Evolutionary conservation across 2,113 vertebrate species (phyloP).

Genomic region (Callionymus lyra): DNA sequence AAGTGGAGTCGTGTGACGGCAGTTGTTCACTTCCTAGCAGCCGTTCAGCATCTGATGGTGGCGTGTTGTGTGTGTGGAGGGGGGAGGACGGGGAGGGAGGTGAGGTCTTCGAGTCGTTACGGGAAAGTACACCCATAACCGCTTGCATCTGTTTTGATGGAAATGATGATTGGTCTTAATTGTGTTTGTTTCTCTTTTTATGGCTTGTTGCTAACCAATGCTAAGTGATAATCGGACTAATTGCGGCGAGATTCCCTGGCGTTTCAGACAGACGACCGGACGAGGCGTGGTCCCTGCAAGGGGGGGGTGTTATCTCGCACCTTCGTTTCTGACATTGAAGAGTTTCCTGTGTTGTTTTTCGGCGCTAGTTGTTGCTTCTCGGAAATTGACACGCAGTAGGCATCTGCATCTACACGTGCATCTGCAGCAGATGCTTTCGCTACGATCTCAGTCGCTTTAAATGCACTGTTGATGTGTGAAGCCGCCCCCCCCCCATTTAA

Average conservation of each 20-base stretch:
- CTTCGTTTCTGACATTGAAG: neutral
- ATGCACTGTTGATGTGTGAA: no score
- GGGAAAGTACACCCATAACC: constrained; percentile 6
- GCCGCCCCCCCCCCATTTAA: no score
- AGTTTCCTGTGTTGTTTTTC: neutral
- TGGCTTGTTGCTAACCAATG: constrained; percentile 18
- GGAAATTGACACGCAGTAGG: no score
- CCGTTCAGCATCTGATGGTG: no score
- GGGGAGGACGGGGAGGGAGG: neutral
- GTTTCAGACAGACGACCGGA: no score
- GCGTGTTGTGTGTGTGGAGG: constrained; percentile 1
- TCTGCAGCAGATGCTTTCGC: no score
- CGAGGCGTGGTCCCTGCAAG: constrained; percentile 3
- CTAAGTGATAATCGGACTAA: constrained; percentile 40
- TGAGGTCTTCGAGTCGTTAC: neutral
- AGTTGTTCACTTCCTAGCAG: constrained; percentile 5
- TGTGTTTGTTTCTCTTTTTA: constrained; percentile 15
- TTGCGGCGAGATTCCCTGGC: constrained; percentile 10
- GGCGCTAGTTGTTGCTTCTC: neutral
- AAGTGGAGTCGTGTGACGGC: no score
- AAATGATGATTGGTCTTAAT: constrained; percentile 6
- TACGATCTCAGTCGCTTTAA: no score
- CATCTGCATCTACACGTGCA: no score
- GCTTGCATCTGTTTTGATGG: constrained; percentile 9
- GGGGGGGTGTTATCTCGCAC: constrained; percentile 4